These are phyloP conservation scores for Tenodera sinensis DNA, from an alignment of 2,888 invertebrate genomes.

Conservation along the genomic window DNA sequence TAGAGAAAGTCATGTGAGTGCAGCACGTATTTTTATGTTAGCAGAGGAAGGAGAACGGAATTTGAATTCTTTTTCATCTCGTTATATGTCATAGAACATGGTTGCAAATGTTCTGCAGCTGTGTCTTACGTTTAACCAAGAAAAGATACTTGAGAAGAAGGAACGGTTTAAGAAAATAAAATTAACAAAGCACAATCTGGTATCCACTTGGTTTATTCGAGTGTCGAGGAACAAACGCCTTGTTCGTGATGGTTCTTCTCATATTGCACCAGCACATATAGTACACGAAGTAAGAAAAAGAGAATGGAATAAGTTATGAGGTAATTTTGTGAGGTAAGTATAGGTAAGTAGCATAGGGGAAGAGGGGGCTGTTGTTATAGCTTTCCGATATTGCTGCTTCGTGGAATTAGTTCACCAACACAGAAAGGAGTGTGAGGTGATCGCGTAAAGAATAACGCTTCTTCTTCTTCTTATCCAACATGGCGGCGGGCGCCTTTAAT, in stretches of 20 bases:
- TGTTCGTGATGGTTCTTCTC: neutral
- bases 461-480: no score
- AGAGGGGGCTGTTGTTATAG: slow-evolving; percentile 2
- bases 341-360: neutral
- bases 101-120: no score
- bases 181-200: neutral
- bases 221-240: neutral
- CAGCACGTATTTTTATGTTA: no score
- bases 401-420: slow-evolving; percentile 1
- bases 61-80: no score
- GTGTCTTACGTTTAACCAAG: no score
- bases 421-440: neutral
- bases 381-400: slow-evolving; percentile 13
- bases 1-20: no score
- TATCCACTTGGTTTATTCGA: neutral
- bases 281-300: neutral
- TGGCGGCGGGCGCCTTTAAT: no score
- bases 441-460: neutral
- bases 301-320: slow-evolving; percentile 10
- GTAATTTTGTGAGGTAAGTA: slow-evolving; percentile 9
- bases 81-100: no score
- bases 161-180: no score
- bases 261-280: neutral
- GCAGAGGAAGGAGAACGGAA: no score
- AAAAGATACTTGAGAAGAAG: no score